These are phyloP conservation scores for Cnemophilus loriae DNA, from an alignment of 2,113 vertebrate genomes.

Conservation along the genomic window DNA sequence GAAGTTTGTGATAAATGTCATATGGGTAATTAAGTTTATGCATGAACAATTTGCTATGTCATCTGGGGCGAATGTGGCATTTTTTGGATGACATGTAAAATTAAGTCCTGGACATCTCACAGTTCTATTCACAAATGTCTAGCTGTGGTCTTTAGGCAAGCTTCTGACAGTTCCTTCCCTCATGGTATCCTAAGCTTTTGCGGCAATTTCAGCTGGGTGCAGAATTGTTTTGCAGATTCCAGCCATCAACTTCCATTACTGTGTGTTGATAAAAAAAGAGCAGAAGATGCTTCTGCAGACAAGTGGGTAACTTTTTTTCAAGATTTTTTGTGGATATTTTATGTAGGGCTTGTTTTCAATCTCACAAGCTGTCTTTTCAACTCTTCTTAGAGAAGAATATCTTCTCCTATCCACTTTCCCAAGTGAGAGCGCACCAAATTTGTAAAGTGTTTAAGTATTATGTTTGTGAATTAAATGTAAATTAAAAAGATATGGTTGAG, in stretches of 20 bases:
- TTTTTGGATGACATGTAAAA: constrained; percentile 34
- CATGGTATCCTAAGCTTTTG: background rate
- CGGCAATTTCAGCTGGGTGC: background rate
- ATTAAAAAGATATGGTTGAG: background rate
- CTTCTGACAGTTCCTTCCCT: background rate
- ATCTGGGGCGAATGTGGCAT: background rate
- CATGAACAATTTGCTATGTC: constrained; percentile 34
- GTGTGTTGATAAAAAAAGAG: background rate
- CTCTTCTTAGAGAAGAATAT: background rate
- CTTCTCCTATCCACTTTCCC: background rate
- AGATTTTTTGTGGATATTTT: background rate
- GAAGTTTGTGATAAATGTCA: constrained; percentile 23
- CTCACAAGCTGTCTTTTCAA: background rate
- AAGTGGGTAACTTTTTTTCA: background rate
- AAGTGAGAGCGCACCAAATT: background rate
- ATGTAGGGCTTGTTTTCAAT: background rate
- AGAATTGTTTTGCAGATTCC: background rate
- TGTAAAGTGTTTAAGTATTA: background rate
- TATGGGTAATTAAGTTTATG: constrained; percentile 35
- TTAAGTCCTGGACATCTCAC: background rate
- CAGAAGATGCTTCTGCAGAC: background rate
- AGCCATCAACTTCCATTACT: background rate
- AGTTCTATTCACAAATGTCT: background rate
- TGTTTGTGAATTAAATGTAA: background rate
- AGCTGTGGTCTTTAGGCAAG: background rate